Percentiles rank a stretch among this genome's conserved stretches.
These are phyloP conservation scores for Netelia fuscicornis DNA, from an alignment of 2,888 invertebrate genomes.

Conservation along the genomic window DNA sequence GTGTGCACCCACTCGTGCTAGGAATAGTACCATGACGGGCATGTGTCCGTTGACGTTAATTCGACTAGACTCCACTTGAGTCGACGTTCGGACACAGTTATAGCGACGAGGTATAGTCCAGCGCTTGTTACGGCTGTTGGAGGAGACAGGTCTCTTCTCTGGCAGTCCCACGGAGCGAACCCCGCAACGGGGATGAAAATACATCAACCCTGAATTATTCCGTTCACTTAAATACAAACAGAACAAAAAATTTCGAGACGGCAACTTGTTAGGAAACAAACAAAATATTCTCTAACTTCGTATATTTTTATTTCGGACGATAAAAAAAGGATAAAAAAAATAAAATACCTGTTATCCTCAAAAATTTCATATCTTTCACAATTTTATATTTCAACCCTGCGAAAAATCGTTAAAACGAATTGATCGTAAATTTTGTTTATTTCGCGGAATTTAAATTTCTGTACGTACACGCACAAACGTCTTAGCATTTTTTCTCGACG, in stretches of 20 bases:
- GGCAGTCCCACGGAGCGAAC: neutral
- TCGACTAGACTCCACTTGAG: constrained; percentile 63
- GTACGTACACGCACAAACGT: too few relatives aligned
- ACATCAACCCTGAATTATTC: neutral
- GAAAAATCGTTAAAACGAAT: too few relatives aligned
- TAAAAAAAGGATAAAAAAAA: too few relatives aligned
- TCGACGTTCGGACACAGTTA: constrained; percentile 53
- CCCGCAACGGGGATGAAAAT: neutral
- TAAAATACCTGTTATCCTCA: too few relatives aligned
- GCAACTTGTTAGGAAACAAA: too few relatives aligned
- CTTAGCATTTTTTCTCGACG: too few relatives aligned
- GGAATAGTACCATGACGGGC: neutral
- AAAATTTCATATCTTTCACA: too few relatives aligned
- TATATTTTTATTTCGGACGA: too few relatives aligned
- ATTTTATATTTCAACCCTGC: too few relatives aligned
- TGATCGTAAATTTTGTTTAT: too few relatives aligned
- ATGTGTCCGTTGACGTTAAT: constrained; percentile 57
- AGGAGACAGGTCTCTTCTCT: constrained; percentile 38
- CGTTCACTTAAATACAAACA: neutral
- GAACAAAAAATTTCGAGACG: neutral
- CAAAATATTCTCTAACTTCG: too few relatives aligned
- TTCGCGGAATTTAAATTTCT: too few relatives aligned
- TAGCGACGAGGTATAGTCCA: constrained; percentile 9
- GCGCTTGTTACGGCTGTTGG: constrained; percentile 38
- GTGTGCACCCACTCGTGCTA: neutral